Evolutionary conservation across 2,888 invertebrate genomes (phyloP), one percentile per base, ranked within the genome.

Genomic region (Selenia dentaria): DNA sequence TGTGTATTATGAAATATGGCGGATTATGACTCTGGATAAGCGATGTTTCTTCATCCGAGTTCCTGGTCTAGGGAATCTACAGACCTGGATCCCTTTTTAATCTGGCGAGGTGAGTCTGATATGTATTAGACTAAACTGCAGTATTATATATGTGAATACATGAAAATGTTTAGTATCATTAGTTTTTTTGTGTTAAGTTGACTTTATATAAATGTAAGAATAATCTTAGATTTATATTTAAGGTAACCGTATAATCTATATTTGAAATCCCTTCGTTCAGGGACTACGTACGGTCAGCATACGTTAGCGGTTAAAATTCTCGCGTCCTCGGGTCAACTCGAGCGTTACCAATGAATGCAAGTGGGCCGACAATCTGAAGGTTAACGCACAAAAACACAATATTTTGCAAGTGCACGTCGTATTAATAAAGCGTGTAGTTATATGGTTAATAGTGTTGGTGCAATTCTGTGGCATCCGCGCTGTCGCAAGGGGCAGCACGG

Each of bases 41-140:
- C 61, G 78, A 90, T 90, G 90, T 90, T 90, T 74, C 74, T 90
- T 62, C 88, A 89, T 63, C 85, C 90, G 59, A 87, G 87, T 63
- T 84, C 88, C 59, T 83, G 87, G 60, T 72, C 79, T 57, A 76
- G 81, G 78, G 88, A 88, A 64, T 74, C 87, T 59, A 67, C 79
- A 35, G 90, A 90, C 64, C 73, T 86, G 77, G 90, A 90, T 63
- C 84, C 90, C 48, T 65, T 85, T 28, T 73, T 84, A 64, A 80
- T 88, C 64, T 89, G 89, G 88, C 83, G 87, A 54, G 89, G 89
- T 89, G 68, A 89, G 89, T 86, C 18, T 40, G n/a, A n/a, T n/a
- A n/a, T n/a, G n/a, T n/a, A n/a, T n/a, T n/a, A n/a, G n/a, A n/a
- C n/a, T n/a, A n/a, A n/a, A n/a, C n/a, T n/a, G n/a, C n/a, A n/a